Base-by-base conservation (phyloP, 1,140 invertebrate species). In the Brachionus asplanchnoidis region DNA sequence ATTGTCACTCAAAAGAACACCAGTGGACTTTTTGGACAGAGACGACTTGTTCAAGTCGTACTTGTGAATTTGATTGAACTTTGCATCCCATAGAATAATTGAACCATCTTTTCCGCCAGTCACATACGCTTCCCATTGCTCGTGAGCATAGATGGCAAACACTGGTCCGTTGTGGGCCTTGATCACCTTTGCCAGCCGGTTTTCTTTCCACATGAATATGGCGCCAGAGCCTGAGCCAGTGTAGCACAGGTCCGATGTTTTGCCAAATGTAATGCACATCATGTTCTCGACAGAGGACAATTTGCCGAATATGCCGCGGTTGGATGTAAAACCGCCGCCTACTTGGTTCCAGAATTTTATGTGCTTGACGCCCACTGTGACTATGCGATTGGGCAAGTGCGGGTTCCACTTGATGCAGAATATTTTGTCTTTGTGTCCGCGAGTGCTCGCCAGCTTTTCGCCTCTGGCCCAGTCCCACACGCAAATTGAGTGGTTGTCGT, bases 391-490 rank as follows among this genome's bases (percentile, higher is more conserved):
- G 17, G 73, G 17, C 53, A 89, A 88, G 86, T 88, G 86, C 23
- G 89, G 89, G 87, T 90, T 89, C 89, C 89, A 90, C 84, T 89
- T 89, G 26, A 90, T 87, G 7, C 89, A 88, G 88, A 90, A 90
- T 85, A 90, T 90, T 85, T 90, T 90, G 85, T 89, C 89, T 82
- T 89, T 90, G 85, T 90, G 88, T 28, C 89, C 90, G 82, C 89
- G 89, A 85, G 70, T 86, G 14, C 88, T 88, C 2, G 89, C 89
- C 7, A 90, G 85, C 85, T 89, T 89, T 84, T 90, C 89, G 84
- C 90, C 90, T 85, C 89, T 90, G 77, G 86, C 88, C 90, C 90
- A 90, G 85, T 90, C 89, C 90, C 90, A 90, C 0, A 90, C 87
- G 12, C 89, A 89, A 68, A 90, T 88, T 60, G 83, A 86, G 86